Base-by-base conservation (phyloP, 2,888 invertebrate genomes). In the Eristalinus aeneus region DNA sequence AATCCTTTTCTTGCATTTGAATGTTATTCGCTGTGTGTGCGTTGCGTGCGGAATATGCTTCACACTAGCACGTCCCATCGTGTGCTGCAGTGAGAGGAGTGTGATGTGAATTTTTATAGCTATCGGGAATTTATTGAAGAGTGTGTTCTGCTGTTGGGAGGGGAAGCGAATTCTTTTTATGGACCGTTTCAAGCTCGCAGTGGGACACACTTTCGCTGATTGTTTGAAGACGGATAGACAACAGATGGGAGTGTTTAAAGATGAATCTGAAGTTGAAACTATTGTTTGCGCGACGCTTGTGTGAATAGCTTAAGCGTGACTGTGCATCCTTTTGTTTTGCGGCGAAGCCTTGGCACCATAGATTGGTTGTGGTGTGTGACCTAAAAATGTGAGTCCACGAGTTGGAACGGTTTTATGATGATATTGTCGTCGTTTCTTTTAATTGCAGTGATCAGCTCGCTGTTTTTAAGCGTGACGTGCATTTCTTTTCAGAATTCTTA, bases 1-100 rank as follows among this genome's bases (percentile, higher is more conserved):
- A 80, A 85, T 85, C 80, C 80, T 73, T 73, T 73, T 73, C 75
- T 67, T 80, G 72, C 72, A 68, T 85, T 73, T 64, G 68, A 80
- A 76, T 72, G 76, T 73, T 68, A 69, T 72, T 58, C 61, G 11
- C 36, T 16, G 27, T 72, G n/a, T 54, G 10, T 54, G 54, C 34
- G 63, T 16, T 74, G 46, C 8, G 67, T 65, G 9, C 10, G 23
- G 60, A 75, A 67, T 75, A 54, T 46, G 36, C 67, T 60, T 34
- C 27, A 46, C 16, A 16, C 31, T 36, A 39, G 20, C 75, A 46
- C 58, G 58, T 60, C 65, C 2, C 5, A 54, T 16, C 31, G 65
- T 27, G 12, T 34, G 36, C 27, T 74, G 63, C 63, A 72, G 46
- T 72, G 31, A 3, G n/a, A 53, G 16, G 71, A 60, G 39, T 46